These are phyloP conservation scores for Vandiemenella viatica DNA, from an alignment of 2,888 invertebrate genomes.

Conservation along the genomic window DNA sequence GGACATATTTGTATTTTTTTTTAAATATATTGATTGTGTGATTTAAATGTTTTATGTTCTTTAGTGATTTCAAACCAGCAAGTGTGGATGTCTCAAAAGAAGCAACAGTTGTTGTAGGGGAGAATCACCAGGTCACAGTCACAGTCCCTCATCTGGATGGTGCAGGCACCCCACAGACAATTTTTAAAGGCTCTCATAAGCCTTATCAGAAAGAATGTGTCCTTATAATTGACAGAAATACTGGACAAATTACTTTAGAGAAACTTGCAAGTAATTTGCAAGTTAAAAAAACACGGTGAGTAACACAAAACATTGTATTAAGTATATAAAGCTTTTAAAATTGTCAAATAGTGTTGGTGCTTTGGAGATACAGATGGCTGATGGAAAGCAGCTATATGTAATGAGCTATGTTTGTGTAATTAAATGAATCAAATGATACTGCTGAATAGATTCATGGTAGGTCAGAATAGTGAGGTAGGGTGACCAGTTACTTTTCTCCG, in stretches of 20 bases:
- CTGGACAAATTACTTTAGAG: slow-evolving; percentile 87
- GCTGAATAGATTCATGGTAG: too few species aligned
- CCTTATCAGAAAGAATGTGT: slow-evolving; percentile 91
- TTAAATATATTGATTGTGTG: too few species aligned
- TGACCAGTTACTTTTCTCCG: too few species aligned
- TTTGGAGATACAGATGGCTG: too few species aligned
- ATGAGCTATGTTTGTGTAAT: too few species aligned
- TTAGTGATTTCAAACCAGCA: slow-evolving; percentile 98
- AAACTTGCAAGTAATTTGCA: slow-evolving; percentile 81
- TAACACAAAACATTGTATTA: neutral
- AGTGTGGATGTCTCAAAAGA: slow-evolving; percentile 86
- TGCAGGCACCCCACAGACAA: slow-evolving; percentile 77
- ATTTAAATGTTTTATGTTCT: too few species aligned
- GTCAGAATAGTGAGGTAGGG: too few species aligned
- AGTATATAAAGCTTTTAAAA: slow-evolving; percentile 16
- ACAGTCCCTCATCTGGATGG: slow-evolving; percentile 91
- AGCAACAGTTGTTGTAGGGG: slow-evolving; percentile 78
- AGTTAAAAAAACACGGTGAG: slow-evolving; percentile 79
- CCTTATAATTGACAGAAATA: slow-evolving; percentile 79
- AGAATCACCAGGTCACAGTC: slow-evolving; percentile 79
- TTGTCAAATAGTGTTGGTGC: slow-evolving; percentile 7
- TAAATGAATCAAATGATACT: too few species aligned
- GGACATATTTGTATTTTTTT: too few species aligned
- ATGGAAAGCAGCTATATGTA: too few species aligned
- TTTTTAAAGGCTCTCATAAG: slow-evolving; percentile 87